A percentile compares a stretch with the other conserved stretches of the same genome.
These are phyloP conservation scores for Chloroceryle aenea DNA, from an alignment of 2,113 vertebrate species.

Conservation along the genomic window DNA sequence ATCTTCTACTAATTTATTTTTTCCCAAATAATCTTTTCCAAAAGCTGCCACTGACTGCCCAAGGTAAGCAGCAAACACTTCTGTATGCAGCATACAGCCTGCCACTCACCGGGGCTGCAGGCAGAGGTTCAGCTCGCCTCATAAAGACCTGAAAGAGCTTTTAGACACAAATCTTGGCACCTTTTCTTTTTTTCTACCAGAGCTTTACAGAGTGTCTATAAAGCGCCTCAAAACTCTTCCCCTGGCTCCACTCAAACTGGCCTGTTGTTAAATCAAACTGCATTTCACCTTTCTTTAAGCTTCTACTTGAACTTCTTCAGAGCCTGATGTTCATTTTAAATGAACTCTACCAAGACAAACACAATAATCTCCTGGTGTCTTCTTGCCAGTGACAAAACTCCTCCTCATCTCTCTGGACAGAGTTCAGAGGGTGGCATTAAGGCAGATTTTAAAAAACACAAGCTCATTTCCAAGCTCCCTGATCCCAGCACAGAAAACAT, in stretches of 20 bases:
- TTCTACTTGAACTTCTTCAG: background rate
- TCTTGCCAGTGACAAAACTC: background rate
- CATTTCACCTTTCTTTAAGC: background rate
- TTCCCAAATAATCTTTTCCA: background rate
- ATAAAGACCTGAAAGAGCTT: background rate
- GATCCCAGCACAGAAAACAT: background rate
- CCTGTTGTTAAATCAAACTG: background rate
- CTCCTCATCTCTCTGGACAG: background rate
- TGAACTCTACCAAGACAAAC: background rate
- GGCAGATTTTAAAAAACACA: background rate
- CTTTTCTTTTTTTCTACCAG: background rate
- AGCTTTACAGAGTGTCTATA: background rate
- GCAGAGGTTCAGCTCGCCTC: background rate
- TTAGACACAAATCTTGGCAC: background rate
- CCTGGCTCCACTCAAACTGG: background rate
- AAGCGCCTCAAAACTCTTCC: background rate
- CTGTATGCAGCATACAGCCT: fast-evolving
- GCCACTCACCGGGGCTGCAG: background rate
- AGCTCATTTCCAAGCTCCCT: background rate
- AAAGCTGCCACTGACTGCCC: background rate
- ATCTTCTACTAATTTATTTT: background rate
- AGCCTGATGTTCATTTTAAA: background rate
- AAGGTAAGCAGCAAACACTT: background rate
- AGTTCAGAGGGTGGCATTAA: background rate
- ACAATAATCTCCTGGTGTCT: background rate